These are phyloP conservation scores for Drosophila acutilabella DNA, from an alignment of 2,888 invertebrate species.

Conservation along the genomic window DNA sequence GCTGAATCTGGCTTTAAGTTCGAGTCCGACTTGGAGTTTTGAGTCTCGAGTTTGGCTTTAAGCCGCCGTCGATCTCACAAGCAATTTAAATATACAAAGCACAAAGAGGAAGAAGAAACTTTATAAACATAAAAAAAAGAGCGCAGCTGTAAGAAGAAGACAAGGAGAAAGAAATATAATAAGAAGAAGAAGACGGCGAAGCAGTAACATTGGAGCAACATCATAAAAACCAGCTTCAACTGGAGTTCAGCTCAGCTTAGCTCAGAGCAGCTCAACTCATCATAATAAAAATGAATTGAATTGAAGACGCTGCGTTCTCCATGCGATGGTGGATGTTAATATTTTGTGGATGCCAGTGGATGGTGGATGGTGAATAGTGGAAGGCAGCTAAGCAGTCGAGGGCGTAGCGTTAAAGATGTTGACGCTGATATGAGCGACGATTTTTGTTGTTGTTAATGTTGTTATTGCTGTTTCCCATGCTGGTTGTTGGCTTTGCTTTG, in stretches of 20 bases:
- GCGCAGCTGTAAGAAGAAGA: slow-evolving; percentile 29
- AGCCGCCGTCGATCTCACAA: slow-evolving; percentile 63
- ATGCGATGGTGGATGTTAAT: slow-evolving; percentile 17
- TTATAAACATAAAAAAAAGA: slow-evolving; percentile 73
- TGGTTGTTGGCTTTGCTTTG: slow-evolving; percentile 60
- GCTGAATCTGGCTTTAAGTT: slow-evolving; percentile 30
- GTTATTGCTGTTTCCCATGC: slow-evolving; percentile 67
- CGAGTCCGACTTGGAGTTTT: slow-evolving; percentile 10
- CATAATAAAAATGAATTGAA: slow-evolving; percentile 80
- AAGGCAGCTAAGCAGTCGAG: slow-evolving; percentile 43
- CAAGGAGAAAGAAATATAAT: slow-evolving; percentile 21
- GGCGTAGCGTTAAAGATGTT: slow-evolving; percentile 66
- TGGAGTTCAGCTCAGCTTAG: slow-evolving; percentile 63
- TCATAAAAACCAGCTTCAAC: slow-evolving; percentile 63
- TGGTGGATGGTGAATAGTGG: slow-evolving; percentile 16
- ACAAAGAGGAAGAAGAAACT: slow-evolving; percentile 76
- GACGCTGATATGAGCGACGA: slow-evolving; percentile 67
- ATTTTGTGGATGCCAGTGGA: slow-evolving; percentile 1
- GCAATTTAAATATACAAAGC: slow-evolving; percentile 77
- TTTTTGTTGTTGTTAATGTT: slow-evolving; percentile 33
- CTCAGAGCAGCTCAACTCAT: slow-evolving; percentile 65
- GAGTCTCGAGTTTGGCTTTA: slow-evolving; percentile 1
- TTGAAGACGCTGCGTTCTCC: slow-evolving; percentile 33
- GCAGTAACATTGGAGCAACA: slow-evolving; percentile 54
- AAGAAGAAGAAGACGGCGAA: slow-evolving; percentile 15